Base-by-base conservation (phyloP, 2,113 vertebrate genomes). In the Lophotis ruficrista region DNA sequence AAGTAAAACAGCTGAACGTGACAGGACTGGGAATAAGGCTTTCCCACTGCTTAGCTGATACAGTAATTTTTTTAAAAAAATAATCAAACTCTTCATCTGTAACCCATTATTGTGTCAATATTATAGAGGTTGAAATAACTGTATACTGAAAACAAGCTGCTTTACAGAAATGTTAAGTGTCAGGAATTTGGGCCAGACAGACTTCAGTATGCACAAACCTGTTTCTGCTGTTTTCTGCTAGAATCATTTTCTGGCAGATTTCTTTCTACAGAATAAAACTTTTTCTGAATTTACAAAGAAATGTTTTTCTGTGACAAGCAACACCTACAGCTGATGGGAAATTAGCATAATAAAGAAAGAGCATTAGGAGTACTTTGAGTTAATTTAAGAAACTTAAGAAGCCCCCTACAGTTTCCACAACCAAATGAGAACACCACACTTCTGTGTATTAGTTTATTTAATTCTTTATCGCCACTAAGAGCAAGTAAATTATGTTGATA, bases 361-460 rank as follows among this genome's bases (percentile, higher is more conserved):
- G 6, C 41, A 65, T 28, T n/a, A 68, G 41, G 23, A 69, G 84
- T 10, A 51, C 33, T 41, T 61, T 22, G 8, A 87, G 91, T 68
- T 92, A 50, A 86, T 54, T 56, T 61, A 64, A 58, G 73, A 88
- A 66, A 72, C 25, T 51, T 80, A 37, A 47, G 21, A 90, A 81
- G 54, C 22, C 70, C 9, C 61, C 64, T 16, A 54, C 57, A 12
- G 58, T 73, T 93, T 30, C 45, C 77, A 83, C 35, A 92, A 75
- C 66, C 38, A 87, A 94, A 96, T 14, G 45, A 96, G 18, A 76
- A 86, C 80, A 48, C 24, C 17, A 64, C 6, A 1, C 54, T 24
- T 82, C 91, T 61, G 70, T 89, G 60, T 89, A 97, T 96, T 95
- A 96, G 87, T 96, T 94, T 94, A 96, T 96, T 97, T 89, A 94